Conservation (phyloP, 2,797 vertebrate genomes). For the Squalus acanthias region DNA sequence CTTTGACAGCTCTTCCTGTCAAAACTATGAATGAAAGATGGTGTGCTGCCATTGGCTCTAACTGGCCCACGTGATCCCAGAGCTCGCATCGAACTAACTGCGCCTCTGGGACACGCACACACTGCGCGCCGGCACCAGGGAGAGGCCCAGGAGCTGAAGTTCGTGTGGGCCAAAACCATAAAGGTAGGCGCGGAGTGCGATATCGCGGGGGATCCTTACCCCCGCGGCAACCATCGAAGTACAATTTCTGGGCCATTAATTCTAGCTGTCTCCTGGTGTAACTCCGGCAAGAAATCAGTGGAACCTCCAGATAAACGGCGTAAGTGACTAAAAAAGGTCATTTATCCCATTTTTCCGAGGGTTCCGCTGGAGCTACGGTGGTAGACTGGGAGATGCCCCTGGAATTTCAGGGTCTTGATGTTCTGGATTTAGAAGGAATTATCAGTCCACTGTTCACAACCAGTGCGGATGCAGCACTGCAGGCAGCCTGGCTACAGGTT, state of each 20-base stretch:
- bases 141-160: too few relatives aligned
- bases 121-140: too few relatives aligned
- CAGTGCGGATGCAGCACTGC: neutral
- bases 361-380: neutral
- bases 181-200: too few relatives aligned
- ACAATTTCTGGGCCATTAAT: neutral
- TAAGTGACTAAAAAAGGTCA: neutral
- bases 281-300: neutral
- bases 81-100: too few relatives aligned
- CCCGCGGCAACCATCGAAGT: too few relatives aligned
- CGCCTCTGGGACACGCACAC: too few relatives aligned
- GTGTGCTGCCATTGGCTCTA: too few relatives aligned
- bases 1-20: too few relatives aligned
- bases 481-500: neutral
- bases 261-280: neutral
- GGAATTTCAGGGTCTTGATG: neutral
- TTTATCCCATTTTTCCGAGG: neutral
- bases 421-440: neutral
- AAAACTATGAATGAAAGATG: too few relatives aligned
- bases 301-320: neutral
- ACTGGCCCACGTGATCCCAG: too few relatives aligned
- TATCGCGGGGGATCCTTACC: too few relatives aligned
- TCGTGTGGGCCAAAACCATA: too few relatives aligned
- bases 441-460: neutral
- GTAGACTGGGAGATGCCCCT: neutral